Evolutionary conservation across 2,797 vertebrate species (phyloP).

Genomic region (Pipistrellus pygmaeus): DNA sequence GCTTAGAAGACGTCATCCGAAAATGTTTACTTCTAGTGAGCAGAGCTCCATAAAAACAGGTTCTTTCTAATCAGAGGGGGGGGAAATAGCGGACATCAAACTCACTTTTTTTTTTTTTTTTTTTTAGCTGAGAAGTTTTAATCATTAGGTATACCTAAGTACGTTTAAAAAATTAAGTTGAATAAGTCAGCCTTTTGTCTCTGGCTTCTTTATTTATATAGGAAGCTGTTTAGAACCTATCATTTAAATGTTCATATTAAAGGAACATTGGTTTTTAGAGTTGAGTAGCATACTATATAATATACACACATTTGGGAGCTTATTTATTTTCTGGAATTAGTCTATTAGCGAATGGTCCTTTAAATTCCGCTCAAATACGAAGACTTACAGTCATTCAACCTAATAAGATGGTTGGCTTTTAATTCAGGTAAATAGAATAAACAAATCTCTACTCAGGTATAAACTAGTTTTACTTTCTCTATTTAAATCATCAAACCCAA

Average conservation of each 20-base stretch:
- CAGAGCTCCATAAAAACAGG: slow-evolving; percentile 1
- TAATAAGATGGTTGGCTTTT: slow-evolving; percentile 3
- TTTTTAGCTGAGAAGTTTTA: slow-evolving; percentile 34
- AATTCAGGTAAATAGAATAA: slow-evolving; percentile 64
- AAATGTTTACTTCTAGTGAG: slow-evolving; percentile 76
- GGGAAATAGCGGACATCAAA: slow-evolving; percentile 24
- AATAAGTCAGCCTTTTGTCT: slow-evolving; percentile 5
- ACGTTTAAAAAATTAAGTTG: slow-evolving; percentile 15
- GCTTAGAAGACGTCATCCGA: slow-evolving; percentile 63
- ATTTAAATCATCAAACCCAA: slow-evolving; percentile 47
- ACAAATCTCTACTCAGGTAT: slow-evolving; percentile 1
- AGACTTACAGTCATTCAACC: slow-evolving; percentile 33
- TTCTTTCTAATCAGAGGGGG: neutral
- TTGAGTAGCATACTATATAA: neutral
- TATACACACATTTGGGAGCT: neutral
- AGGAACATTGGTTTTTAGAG: slow-evolving; percentile 35
- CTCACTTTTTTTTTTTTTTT: neutral
- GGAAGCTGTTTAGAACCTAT: slow-evolving; percentile 17
- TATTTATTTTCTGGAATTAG: slow-evolving; percentile 59
- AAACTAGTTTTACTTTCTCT: slow-evolving; percentile 51
- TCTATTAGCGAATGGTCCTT: slow-evolving; percentile 38
- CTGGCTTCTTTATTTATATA: slow-evolving; percentile 38
- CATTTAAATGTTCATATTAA: slow-evolving; percentile 43
- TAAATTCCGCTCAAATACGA: slow-evolving; percentile 32
- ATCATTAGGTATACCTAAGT: neutral